Percentiles rank a stretch among this genome's conserved stretches.
Conservation (phyloP, 1,140 invertebrate species). For the Ridgeia piscesae region DNA sequence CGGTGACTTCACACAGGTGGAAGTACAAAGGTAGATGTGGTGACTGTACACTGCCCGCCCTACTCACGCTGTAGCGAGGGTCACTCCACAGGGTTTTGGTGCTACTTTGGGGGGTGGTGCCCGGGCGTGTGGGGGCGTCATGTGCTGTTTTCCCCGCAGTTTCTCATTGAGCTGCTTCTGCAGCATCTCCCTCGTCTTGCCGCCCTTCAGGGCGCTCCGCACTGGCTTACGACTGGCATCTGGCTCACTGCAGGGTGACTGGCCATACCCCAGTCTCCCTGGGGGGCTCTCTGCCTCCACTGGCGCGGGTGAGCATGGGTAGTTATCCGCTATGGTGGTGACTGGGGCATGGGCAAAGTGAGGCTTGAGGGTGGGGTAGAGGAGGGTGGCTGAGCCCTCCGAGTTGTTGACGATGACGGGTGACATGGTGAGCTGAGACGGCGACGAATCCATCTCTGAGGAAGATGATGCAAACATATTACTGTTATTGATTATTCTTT, state of each 20-base stretch:
- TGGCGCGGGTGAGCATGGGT: neutral
- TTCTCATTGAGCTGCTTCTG: slow-evolving; percentile 12
- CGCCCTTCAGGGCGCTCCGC: slow-evolving; percentile 32
- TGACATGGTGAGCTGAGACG: neutral
- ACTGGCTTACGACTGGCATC: slow-evolving; percentile 27
- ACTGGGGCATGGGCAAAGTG: neutral
- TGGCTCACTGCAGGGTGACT: slow-evolving; percentile 26
- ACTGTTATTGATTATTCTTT: neutral
- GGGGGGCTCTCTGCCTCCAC: slow-evolving; percentile 8
- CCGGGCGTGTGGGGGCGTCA: neutral
- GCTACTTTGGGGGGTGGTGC: slow-evolving; percentile 19
- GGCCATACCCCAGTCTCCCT: slow-evolving; percentile 17
- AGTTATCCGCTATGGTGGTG: slow-evolving; percentile 9
- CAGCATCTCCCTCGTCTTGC: slow-evolving; percentile 22
- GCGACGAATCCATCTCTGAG: neutral
- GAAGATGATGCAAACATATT: neutral
- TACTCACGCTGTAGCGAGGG: slow-evolving; percentile 11
- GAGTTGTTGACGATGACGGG: neutral
- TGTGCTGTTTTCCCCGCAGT: neutral
- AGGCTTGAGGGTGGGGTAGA: slow-evolving; percentile 11
- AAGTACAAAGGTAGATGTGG: neutral
- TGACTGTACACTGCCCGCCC: neutral
- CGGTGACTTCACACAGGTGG: no score
- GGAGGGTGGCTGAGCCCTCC: neutral
- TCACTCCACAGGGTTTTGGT: neutral